Percentiles rank a stretch among this genome's conserved stretches.
phyloP scores from a whole-genome alignment of 1,140 invertebrate genomes.

The Trachymyrmex septentrionalis region DNA sequence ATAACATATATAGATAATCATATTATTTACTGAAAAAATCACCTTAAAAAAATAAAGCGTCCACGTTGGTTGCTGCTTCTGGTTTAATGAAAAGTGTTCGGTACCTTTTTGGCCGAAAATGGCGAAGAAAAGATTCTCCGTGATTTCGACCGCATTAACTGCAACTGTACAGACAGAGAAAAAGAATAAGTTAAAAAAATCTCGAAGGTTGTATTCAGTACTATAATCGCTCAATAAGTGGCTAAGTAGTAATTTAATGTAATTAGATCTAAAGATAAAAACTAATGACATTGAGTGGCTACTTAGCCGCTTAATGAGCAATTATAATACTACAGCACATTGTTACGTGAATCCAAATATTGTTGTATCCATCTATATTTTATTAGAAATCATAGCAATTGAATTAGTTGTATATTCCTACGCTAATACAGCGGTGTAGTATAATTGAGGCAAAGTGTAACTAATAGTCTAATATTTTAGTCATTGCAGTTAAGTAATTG shows the following conservation, averaged over 20 bases:
- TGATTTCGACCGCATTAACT: constrained; percentile 95
- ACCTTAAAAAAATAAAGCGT: constrained; percentile 94
- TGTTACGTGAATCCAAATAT: no score
- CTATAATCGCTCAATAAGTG: no score
- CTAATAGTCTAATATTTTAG: neutral
- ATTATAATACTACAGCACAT: no score
- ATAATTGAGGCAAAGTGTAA: constrained; percentile 24
- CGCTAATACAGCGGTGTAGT: constrained; percentile 44
- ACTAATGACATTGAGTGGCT: no score
- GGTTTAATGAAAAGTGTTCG: constrained; percentile 88
- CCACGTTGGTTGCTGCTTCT: constrained; percentile 90
- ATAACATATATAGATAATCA: neutral
- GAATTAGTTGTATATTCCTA: constrained; percentile 18
- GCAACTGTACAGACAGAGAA: constrained; percentile 88
- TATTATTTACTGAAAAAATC: constrained; percentile 77
- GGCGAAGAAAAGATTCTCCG: constrained; percentile 99
- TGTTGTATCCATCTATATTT: neutral
- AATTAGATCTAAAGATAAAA: no score
- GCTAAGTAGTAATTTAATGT: no score
- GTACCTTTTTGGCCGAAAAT: constrained; percentile 99
- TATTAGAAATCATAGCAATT: constrained; percentile 8
- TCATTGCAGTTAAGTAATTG: neutral
- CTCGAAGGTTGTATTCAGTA: no score
- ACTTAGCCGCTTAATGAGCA: no score
- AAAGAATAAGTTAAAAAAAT: constrained; percentile 29